Evolutionary conservation across 1,140 invertebrate genomes (phyloP).

Genomic region (Chelonus insularis): DNA sequence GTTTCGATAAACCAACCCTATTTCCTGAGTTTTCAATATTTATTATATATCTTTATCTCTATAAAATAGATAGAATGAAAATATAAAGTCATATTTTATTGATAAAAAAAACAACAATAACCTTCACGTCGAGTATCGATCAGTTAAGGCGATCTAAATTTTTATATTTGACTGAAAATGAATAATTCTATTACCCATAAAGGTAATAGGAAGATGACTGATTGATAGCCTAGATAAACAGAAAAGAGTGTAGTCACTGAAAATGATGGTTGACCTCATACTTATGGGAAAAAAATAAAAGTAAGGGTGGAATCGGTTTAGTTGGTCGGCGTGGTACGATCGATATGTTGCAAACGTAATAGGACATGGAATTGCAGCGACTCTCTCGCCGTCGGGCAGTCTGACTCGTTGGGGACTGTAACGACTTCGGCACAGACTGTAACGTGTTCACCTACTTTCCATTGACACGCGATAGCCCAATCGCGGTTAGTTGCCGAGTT

Average conservation of each 20-base stretch:
- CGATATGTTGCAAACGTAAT: constrained; percentile 14
- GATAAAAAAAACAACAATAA: too few species aligned
- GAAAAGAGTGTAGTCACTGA: background rate
- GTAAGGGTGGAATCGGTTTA: constrained; percentile 13
- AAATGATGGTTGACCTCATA: background rate
- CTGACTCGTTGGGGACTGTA: constrained; percentile 20
- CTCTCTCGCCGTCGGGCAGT: constrained; percentile 18
- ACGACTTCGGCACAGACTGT: constrained; percentile 17
- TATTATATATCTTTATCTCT: too few species aligned
- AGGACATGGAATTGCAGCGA: constrained; percentile 23
- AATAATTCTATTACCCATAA: too few species aligned
- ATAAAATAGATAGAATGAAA: too few species aligned
- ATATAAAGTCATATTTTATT: too few species aligned
- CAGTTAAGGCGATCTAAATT: too few species aligned
- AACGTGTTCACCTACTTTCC: constrained; percentile 26
- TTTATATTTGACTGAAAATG: too few species aligned
- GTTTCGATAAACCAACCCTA: too few species aligned
- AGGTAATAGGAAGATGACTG: too few species aligned
- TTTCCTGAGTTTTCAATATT: too few species aligned
- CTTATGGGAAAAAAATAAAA: constrained; percentile 3
- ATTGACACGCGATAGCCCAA: constrained; percentile 30
- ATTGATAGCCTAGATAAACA: background rate
- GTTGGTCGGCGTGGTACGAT: constrained; percentile 12
- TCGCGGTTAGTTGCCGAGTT: constrained; percentile 22
- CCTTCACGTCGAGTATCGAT: too few species aligned